Evolutionary conservation across 2,797 vertebrate species (phyloP).

Genomic region (Pseudocheirus occidentalis): DNA sequence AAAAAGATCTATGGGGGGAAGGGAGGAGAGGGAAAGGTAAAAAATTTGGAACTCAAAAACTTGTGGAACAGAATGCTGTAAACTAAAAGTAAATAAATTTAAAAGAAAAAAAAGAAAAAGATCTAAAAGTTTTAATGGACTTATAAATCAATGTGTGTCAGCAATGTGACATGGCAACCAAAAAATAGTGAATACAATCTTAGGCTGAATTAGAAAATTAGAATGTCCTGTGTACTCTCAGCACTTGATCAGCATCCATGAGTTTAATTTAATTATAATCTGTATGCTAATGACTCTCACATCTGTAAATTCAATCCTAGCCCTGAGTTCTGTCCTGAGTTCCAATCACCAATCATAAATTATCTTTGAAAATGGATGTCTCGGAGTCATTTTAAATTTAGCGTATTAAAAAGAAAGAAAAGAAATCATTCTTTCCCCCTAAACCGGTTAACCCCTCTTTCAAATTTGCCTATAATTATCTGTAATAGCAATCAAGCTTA

Average conservation of each 20-base stretch:
- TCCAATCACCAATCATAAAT: not conserved
- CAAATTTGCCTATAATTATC: not conserved
- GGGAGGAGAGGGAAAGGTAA: no score
- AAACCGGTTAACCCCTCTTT: not conserved
- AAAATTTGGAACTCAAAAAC: no score
- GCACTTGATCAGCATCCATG: not conserved
- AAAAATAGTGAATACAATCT: not conserved
- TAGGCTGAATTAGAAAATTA: not conserved
- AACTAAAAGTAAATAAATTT: no score
- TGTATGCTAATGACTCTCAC: not conserved
- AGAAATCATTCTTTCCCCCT: not conserved
- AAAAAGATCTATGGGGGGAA: not conserved
- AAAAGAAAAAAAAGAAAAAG: not conserved
- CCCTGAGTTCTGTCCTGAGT: not conserved
- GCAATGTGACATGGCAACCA: not conserved
- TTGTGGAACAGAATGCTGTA: no score
- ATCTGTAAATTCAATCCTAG: not conserved
- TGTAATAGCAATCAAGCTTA: no score
- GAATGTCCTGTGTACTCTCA: not conserved
- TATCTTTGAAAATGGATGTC: not conserved
- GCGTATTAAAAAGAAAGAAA: not conserved
- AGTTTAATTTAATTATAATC: not conserved
- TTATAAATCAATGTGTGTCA: not conserved
- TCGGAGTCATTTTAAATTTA: not conserved
- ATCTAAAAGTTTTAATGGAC: not conserved